phyloP scores from a whole-genome alignment of 2,888 invertebrate species.

The Psococerastis gibbosa region DNA sequence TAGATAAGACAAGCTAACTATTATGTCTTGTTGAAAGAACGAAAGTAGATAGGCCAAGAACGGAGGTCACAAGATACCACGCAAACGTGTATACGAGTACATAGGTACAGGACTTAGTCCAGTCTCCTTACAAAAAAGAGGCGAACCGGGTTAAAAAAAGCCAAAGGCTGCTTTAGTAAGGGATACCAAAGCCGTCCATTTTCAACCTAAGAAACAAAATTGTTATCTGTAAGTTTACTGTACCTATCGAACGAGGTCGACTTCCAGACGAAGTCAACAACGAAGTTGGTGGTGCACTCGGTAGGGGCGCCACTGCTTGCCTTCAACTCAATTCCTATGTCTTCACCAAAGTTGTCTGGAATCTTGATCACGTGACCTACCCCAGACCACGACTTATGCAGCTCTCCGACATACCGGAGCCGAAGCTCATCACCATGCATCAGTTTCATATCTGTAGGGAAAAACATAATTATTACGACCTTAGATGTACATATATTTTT shows the following conservation, averaged over 20 bases:
- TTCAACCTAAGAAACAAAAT: conserved; percentile 2
- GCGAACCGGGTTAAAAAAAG: too few relatives aligned
- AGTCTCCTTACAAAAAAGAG: too few relatives aligned
- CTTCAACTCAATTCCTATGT: conserved; percentile 92
- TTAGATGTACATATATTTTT: too few relatives aligned
- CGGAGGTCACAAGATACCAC: too few relatives aligned
- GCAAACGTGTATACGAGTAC: too few relatives aligned
- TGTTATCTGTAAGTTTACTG: too few relatives aligned
- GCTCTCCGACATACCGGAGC: conserved; percentile 78
- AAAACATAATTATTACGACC: too few relatives aligned
- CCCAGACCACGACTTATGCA: conserved; percentile 92
- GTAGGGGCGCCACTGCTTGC: conserved; percentile 80
- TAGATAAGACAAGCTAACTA: too few relatives aligned
- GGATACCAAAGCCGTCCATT: too few relatives aligned
- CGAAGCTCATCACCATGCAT: conserved; percentile 98
- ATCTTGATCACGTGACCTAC: conserved; percentile 95
- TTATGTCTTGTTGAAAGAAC: neutral
- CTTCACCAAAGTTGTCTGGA: conserved; percentile 91
- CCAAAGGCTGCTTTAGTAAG: too few relatives aligned
- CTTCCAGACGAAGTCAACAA: conserved; percentile 98
- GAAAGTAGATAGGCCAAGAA: too few relatives aligned
- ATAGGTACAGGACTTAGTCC: too few relatives aligned
- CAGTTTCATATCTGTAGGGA: conserved; percentile 86
- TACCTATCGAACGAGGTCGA: conserved; percentile 92
- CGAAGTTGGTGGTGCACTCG: conserved; percentile 88